Conservation (phyloP, 2,113 vertebrate genomes). For the Bettongia penicillata region DNA sequence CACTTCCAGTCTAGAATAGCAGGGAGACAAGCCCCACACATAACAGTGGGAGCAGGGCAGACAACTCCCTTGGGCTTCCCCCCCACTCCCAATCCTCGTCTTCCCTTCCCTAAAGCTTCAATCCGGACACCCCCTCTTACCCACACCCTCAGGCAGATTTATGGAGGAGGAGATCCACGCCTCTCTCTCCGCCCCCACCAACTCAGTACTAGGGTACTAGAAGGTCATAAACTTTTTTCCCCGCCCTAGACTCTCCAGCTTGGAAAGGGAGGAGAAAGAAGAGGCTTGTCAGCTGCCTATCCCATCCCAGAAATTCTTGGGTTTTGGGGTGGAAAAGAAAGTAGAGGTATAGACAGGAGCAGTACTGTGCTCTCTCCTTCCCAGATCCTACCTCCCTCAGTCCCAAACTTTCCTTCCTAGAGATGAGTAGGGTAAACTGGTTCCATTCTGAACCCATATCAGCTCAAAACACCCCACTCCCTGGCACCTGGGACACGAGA, state of each 20-base stretch:
- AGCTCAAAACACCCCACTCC: not conserved
- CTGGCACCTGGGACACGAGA: not conserved
- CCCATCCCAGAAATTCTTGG: conserved; percentile 68
- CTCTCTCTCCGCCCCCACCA: not conserved
- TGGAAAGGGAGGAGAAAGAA: conserved; percentile 48
- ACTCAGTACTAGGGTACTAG: not conserved
- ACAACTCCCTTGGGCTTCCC: not conserved
- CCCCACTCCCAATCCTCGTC: not conserved
- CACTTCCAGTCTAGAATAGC: not conserved
- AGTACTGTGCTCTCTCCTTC: not conserved
- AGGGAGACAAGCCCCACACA: not conserved
- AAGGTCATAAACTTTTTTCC: conserved; percentile 3
- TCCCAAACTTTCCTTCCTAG: not conserved
- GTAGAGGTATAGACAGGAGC: not conserved
- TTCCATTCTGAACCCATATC: not conserved
- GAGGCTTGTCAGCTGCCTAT: conserved; percentile 30
- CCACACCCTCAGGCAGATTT: not conserved
- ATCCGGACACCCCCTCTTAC: not conserved
- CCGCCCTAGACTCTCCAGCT: conserved; percentile 22
- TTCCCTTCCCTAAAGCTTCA: not conserved
- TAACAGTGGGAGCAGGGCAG: not conserved
- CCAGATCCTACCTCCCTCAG: not conserved
- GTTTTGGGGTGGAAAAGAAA: conserved; percentile 46
- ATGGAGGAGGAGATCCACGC: not conserved
- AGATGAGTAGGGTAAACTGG: not conserved